These are phyloP conservation scores for Megathymus violae DNA, from an alignment of 1,140 invertebrate genomes.

Conservation along the genomic window DNA sequence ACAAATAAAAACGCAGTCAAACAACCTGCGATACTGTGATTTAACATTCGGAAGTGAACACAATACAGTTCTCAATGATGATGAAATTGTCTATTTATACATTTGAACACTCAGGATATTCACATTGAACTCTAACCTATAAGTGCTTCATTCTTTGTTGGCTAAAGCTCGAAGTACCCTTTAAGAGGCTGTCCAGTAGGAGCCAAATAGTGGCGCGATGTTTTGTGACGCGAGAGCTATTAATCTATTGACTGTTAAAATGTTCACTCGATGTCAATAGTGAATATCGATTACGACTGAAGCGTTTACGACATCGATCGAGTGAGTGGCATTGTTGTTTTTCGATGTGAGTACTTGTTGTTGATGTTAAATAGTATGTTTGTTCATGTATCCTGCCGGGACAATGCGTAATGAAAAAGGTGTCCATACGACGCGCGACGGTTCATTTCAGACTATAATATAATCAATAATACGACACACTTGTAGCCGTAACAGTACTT, in stretches of 20 bases:
- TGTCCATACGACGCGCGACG: too few relatives aligned
- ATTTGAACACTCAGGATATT: not conserved
- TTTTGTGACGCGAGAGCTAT: constrained; percentile 8
- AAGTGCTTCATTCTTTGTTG: constrained; percentile 3
- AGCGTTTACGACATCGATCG: not conserved
- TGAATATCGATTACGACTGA: not conserved
- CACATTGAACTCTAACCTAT: not conserved
- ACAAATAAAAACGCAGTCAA: too few relatives aligned
- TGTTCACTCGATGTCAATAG: constrained; percentile 2
- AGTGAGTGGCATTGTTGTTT: too few relatives aligned
- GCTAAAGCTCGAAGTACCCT: not conserved
- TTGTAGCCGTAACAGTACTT: too few relatives aligned
- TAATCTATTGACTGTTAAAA: constrained; percentile 18
- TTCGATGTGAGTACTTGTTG: too few relatives aligned
- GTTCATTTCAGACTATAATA: too few relatives aligned
- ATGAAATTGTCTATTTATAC: not conserved
- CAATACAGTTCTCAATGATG: not conserved
- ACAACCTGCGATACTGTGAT: too few relatives aligned
- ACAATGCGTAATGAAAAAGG: too few relatives aligned
- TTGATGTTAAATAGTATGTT: too few relatives aligned
- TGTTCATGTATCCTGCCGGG: too few relatives aligned
- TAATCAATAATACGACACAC: too few relatives aligned
- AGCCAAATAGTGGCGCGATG: not conserved
- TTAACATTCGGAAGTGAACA: too few relatives aligned
- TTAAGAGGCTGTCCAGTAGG: not conserved